Percentiles rank a stretch among this genome's conserved stretches.
phyloP scores from a whole-genome alignment of 2,888 invertebrate genomes.

The Linnaemya tessellans region DNA sequence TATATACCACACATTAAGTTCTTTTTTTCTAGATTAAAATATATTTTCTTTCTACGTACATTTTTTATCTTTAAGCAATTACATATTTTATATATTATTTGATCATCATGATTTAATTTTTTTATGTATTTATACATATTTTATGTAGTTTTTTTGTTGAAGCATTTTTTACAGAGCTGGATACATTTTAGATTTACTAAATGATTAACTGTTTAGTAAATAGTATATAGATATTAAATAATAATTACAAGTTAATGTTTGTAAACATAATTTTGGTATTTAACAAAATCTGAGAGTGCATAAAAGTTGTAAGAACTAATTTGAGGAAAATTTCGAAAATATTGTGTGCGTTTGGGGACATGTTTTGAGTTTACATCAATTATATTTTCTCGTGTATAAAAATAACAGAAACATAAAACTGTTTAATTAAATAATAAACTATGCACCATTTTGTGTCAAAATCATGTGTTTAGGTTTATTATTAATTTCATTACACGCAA shows the following conservation, averaged over 20 bases:
- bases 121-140: not conserved
- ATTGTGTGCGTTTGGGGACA: conserved; percentile 31
- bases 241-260: conserved; percentile 14
- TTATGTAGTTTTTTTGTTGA: conserved; percentile 17
- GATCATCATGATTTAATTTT: conserved; percentile 1
- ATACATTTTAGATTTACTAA: conserved; percentile 65
- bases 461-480: too few relatives aligned
- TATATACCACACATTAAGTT: conserved; percentile 64
- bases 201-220: conserved; percentile 33
- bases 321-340: not conserved
- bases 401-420: not conserved
- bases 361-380: not conserved
- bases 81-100: not conserved
- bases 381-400: not conserved
- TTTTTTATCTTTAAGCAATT: conserved; percentile 24
- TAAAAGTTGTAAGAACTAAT: not conserved
- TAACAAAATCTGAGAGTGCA: not conserved
- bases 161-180: conserved; percentile 70
- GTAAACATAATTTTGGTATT: conserved; percentile 44
- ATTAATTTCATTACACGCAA: too few relatives aligned
- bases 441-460: not conserved
- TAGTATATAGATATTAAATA: not conserved
- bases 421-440: not conserved
- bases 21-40: conserved; percentile 27
- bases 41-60: conserved; percentile 35